These are phyloP conservation scores for Cephus runcator DNA, from an alignment of 2,888 invertebrate genomes.

Conservation along the genomic window DNA sequence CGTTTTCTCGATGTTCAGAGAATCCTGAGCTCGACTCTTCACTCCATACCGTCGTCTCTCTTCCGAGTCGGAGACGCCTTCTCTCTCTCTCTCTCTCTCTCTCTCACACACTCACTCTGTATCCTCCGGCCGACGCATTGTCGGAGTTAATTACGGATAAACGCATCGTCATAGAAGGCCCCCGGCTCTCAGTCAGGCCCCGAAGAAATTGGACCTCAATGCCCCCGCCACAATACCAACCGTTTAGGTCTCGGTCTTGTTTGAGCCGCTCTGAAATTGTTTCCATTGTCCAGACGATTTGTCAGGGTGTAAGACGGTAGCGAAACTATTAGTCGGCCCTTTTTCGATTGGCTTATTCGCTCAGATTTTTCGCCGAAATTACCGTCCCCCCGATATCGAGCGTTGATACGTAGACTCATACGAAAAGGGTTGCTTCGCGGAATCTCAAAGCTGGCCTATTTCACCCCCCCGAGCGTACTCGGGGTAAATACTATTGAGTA, in stretches of 20 bases:
- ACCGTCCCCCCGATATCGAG: not conserved
- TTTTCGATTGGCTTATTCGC: conserved; percentile 12
- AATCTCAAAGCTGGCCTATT: not conserved
- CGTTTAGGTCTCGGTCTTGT: conserved; percentile 50
- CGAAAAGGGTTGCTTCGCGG: not conserved
- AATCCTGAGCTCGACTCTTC: conserved; percentile 19
- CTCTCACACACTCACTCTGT: conserved; percentile 9
- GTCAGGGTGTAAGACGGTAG: conserved; percentile 62
- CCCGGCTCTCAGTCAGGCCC: conserved; percentile 9
- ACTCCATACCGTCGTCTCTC: conserved; percentile 19
- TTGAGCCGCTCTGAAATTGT: conserved; percentile 56
- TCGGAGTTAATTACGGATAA: conserved; percentile 64
- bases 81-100: conserved; percentile 21
- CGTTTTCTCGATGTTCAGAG: not conserved
- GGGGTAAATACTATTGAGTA: not conserved
- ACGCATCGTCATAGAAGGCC: conserved; percentile 58
- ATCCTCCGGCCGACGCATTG: conserved; percentile 47
- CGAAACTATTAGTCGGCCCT: conserved; percentile 54
- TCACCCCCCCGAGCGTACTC: not conserved
- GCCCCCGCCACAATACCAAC: conserved; percentile 48
- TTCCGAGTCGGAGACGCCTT: conserved; percentile 28
- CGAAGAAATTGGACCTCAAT: conserved; percentile 31
- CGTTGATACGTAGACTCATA: not conserved
- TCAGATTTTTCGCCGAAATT: conserved; percentile 15
- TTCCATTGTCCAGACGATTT: conserved; percentile 62